Conservation (phyloP, 2,113 vertebrate species). For the Artemisiospiza belli region DNA sequence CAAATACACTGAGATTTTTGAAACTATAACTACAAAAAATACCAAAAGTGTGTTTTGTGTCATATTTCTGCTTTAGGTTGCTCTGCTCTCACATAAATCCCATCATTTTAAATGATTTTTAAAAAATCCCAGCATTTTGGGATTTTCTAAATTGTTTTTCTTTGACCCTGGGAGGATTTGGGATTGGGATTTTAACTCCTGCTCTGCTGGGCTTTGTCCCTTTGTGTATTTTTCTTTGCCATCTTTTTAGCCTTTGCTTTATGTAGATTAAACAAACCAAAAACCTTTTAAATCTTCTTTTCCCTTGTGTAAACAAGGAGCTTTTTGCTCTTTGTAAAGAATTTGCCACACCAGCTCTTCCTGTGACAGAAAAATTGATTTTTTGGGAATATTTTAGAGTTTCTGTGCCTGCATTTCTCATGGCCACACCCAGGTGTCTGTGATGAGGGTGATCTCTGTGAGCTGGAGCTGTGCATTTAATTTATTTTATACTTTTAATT, state of each 20-base stretch:
- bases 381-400: accelerated
- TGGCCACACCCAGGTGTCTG: accelerated
- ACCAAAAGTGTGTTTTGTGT: not conserved
- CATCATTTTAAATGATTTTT: not conserved
- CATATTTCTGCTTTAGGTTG: not conserved
- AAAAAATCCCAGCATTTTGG: no score
- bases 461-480: not conserved
- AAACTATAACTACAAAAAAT: not conserved
- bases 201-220: not conserved
- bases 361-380: accelerated
- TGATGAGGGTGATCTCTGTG: accelerated
- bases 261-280: not conserved
- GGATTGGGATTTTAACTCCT: not conserved
- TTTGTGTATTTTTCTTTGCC: not conserved
- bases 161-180: not conserved
- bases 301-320: not conserved
- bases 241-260: not conserved
- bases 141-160: not conserved
- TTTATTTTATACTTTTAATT: not conserved
- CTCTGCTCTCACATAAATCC: not conserved
- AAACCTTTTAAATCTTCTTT: not conserved
- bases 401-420: not conserved
- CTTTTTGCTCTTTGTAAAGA: accelerated
- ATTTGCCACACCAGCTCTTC: accelerated
- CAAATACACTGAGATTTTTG: not conserved